Percentiles rank a stretch among this genome's conserved stretches.
Evolutionary conservation across 2,888 invertebrate genomes (phyloP).

Genomic region (Drosophila mulleri): DNA sequence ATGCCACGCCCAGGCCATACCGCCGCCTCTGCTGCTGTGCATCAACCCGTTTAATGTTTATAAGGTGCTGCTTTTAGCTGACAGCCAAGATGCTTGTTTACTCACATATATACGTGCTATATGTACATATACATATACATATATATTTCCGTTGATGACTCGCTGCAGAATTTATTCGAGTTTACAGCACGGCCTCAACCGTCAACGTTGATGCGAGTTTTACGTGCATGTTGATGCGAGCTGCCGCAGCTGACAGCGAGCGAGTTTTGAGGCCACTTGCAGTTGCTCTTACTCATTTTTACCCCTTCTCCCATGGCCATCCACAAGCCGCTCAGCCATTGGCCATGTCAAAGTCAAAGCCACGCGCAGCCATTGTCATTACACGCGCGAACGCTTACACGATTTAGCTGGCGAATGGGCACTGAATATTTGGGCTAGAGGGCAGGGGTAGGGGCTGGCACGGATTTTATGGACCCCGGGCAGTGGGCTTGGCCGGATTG

Average conservation of each 20-base stretch:
- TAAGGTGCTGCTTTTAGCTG: constrained; percentile 79
- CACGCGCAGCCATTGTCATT: constrained; percentile 74
- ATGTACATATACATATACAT: constrained; percentile 49
- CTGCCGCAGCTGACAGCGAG: constrained; percentile 33
- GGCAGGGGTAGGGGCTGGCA: not conserved
- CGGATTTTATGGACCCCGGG: not conserved
- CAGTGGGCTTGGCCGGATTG: constrained; percentile 25
- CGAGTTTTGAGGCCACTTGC: constrained; percentile 31
- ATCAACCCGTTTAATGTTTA: constrained; percentile 70
- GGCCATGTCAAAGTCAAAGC: constrained; percentile 77
- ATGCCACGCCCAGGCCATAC: not conserved
- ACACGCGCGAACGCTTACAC: constrained; percentile 78
- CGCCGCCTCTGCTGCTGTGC: not conserved
- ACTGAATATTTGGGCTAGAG: not conserved
- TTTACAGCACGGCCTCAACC: constrained; percentile 57
- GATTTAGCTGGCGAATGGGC: constrained; percentile 31
- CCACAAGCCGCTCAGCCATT: constrained; percentile 34
- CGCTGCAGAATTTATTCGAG: constrained; percentile 52
- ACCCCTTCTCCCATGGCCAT: not conserved
- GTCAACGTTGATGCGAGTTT: constrained; percentile 65
- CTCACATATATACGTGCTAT: constrained; percentile 29
- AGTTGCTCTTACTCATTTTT: not conserved
- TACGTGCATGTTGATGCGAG: constrained; percentile 70
- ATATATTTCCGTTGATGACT: constrained; percentile 68
- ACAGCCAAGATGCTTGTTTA: constrained; percentile 66